phyloP scores from a whole-genome alignment of 2,888 invertebrate species.

The Pyrrhosoma nymphula region DNA sequence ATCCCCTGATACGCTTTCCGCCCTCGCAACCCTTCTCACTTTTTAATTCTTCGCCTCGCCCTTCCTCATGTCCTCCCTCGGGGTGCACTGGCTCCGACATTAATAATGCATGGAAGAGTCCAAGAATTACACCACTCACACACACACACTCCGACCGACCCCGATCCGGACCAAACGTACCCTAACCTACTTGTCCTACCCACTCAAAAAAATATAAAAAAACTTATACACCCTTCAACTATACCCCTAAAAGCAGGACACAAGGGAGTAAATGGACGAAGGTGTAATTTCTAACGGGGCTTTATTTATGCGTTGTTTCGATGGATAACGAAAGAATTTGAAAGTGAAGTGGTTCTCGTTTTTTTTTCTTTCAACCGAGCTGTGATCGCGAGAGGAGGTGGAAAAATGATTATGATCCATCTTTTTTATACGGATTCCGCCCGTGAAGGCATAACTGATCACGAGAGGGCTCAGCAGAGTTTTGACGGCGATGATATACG shows the following conservation, averaged over 20 bases:
- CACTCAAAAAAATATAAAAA: neutral
- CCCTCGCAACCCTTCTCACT: neutral
- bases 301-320: neutral
- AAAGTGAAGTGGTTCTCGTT: neutral
- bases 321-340: neutral
- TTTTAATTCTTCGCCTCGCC: neutral
- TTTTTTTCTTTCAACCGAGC: neutral
- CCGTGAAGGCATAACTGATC: conserved; percentile 39
- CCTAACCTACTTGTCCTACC: conserved; percentile 21
- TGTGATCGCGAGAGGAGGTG: neutral
- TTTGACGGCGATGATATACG: conserved; percentile 39
- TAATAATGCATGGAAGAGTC: conserved; percentile 59
- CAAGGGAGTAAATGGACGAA: neutral
- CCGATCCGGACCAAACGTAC: neutral
- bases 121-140: conserved; percentile 37
- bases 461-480: conserved; percentile 12
- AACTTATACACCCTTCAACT: neutral
- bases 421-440: conserved; percentile 36
- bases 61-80: neutral
- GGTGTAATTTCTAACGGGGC: neutral
- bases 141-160: neutral
- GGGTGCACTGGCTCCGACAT: conserved; percentile 3
- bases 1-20: neutral
- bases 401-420: conserved; percentile 9
- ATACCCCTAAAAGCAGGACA: neutral